A percentile compares a stretch with the other conserved stretches of the same genome.
Conservation (phyloP, 35 echinoderm and acorn worm species). For the Patiria miniata region DNA sequence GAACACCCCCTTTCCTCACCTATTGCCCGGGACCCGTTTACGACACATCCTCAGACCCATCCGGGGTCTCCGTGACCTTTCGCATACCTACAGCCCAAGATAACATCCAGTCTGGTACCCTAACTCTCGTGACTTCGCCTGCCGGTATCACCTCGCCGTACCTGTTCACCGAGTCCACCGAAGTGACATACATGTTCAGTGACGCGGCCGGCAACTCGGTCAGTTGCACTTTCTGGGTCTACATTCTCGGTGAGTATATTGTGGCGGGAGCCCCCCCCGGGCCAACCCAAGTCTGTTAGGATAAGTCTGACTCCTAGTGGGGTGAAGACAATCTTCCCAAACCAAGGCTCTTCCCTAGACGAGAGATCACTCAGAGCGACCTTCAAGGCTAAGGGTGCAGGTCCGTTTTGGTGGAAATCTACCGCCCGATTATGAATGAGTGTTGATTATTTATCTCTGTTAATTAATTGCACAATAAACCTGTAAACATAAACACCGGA, state of each 20-base stretch:
- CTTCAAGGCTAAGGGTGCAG: no score
- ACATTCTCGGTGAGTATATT: conserved; percentile 47
- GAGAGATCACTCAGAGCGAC: no score
- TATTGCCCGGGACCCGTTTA: conserved; percentile 69
- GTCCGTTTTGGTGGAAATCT: no score
- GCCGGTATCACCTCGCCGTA: conserved; percentile 59
- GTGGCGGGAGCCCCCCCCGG: no score
- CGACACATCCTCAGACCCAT: not conserved
- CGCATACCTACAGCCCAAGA: conserved; percentile 57
- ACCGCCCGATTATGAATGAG: no score
- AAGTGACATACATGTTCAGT: conserved; percentile 51
- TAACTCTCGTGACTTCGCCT: conserved; percentile 30
- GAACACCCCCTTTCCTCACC: conserved; percentile 9
- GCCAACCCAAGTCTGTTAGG: no score
- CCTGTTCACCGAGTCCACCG: conserved; percentile 47
- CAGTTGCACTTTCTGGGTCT: conserved; percentile 51
- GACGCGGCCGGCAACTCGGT: conserved; percentile 53
- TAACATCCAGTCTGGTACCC: conserved; percentile 33
- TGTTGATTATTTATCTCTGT: no score
- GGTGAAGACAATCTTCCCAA: no score
- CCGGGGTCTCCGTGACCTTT: conserved; percentile 38
- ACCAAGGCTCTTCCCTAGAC: no score
- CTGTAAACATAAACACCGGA: no score
- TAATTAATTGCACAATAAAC: no score
- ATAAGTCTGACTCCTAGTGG: no score